Conservation (phyloP, 2,888 invertebrate genomes). For the Mythimna pallens region DNA sequence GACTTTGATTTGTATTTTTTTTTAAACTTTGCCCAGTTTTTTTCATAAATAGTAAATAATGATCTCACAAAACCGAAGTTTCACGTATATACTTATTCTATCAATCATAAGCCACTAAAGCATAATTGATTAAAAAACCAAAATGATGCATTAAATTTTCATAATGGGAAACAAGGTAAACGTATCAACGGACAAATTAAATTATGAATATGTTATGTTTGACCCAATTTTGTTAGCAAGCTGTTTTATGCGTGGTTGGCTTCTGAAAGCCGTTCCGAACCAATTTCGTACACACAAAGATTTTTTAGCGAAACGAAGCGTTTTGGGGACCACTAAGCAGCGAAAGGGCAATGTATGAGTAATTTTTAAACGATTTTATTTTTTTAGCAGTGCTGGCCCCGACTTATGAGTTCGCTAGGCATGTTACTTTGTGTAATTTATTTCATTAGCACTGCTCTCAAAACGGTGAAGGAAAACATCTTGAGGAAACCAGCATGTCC, state of each 20-base stretch:
- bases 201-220: conserved; percentile 54
- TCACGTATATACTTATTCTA: conserved; percentile 8
- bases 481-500: no score
- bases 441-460: no score
- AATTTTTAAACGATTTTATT: neutral
- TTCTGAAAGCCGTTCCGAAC: conserved; percentile 25
- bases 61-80: neutral
- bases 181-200: conserved; percentile 40
- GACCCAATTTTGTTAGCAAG: conserved; percentile 48
- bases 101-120: neutral
- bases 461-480: no score
- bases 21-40: neutral
- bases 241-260: conserved; percentile 27
- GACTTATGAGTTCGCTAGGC: no score
- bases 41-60: conserved; percentile 4
- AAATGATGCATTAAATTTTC: conserved; percentile 16
- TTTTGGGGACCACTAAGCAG: neutral
- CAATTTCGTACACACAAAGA: conserved; percentile 24
- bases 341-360: conserved; percentile 4
- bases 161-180: conserved; percentile 27
- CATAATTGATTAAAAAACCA: conserved; percentile 24
- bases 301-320: conserved; percentile 16
- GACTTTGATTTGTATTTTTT: no score
- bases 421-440: no score
- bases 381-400: neutral